These are phyloP conservation scores for Aporrectodea caliginosa DNA, from an alignment of 1,140 invertebrate species.

Conservation along the genomic window DNA sequence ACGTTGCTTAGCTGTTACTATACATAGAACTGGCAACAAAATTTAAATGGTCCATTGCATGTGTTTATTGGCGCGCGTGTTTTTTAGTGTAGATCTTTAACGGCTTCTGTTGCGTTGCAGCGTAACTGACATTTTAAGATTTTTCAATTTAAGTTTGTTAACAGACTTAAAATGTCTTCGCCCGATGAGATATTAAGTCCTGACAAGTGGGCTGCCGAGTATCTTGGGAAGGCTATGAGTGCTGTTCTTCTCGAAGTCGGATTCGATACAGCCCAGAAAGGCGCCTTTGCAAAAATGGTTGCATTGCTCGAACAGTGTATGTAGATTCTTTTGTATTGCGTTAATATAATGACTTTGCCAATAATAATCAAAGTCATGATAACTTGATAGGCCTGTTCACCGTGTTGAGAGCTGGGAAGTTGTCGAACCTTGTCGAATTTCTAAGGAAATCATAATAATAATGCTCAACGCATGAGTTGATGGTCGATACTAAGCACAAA, in stretches of 20 bases:
- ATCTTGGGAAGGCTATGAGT: not conserved
- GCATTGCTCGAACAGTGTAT: not conserved
- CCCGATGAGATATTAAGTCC: not conserved
- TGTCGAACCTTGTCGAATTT: not conserved
- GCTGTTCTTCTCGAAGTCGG: not conserved
- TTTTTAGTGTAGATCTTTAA: no score
- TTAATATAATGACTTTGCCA: no score
- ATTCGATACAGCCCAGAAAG: not conserved
- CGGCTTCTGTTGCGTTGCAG: no score
- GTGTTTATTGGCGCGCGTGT: no score
- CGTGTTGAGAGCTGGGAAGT: not conserved
- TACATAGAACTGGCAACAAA: no score
- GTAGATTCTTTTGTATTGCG: not conserved
- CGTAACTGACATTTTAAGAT: no score
- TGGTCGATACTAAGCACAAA: no score
- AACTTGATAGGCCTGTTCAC: no score
- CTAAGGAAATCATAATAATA: not conserved
- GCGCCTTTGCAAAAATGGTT: not conserved
- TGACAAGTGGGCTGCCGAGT: not conserved
- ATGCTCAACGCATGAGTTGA: not conserved
- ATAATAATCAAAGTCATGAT: no score
- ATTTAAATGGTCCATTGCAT: no score
- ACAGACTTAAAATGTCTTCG: not conserved
- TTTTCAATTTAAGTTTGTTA: not conserved
- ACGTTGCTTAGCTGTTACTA: no score